Evolutionary conservation across 2,888 invertebrate species (phyloP).

Genomic region (Xiphydria camelus): DNA sequence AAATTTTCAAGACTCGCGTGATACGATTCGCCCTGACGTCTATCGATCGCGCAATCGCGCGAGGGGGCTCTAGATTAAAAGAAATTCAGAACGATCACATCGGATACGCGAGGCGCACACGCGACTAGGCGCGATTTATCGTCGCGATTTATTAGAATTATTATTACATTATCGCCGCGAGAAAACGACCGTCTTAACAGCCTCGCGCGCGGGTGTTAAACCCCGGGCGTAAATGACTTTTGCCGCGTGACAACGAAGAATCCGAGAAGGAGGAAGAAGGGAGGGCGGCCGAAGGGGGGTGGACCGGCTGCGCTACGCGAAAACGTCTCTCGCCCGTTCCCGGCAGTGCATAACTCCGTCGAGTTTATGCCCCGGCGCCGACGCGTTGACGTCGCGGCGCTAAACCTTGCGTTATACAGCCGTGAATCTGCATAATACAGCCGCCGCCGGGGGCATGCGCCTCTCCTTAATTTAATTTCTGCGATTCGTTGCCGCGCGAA

Average conservation of each 20-base stretch:
- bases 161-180: too few relatives aligned
- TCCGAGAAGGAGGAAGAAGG: conserved; percentile 17
- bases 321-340: neutral
- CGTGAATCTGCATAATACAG: conserved; percentile 42
- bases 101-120: too few relatives aligned
- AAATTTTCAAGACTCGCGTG: too few relatives aligned
- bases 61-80: too few relatives aligned
- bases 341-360: conserved; percentile 24
- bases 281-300: too few relatives aligned
- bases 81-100: too few relatives aligned
- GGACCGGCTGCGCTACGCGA: too few relatives aligned
- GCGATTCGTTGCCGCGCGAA: conserved; percentile 29
- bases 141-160: too few relatives aligned
- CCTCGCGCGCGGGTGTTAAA: conserved; percentile 28
- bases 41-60: too few relatives aligned
- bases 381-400: conserved; percentile 30
- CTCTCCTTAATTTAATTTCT: conserved; percentile 32
- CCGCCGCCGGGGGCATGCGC: conserved; percentile 18
- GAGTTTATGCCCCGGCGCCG: conserved; percentile 32
- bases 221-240: conserved; percentile 36
- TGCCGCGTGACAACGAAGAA: conserved; percentile 34
- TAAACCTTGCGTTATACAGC: conserved; percentile 37
- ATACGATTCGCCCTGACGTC: too few relatives aligned
- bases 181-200: too few relatives aligned
- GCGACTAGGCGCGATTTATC: too few relatives aligned